These are phyloP conservation scores for Pocota personata DNA, from an alignment of 2,888 invertebrate species.

Conservation along the genomic window DNA sequence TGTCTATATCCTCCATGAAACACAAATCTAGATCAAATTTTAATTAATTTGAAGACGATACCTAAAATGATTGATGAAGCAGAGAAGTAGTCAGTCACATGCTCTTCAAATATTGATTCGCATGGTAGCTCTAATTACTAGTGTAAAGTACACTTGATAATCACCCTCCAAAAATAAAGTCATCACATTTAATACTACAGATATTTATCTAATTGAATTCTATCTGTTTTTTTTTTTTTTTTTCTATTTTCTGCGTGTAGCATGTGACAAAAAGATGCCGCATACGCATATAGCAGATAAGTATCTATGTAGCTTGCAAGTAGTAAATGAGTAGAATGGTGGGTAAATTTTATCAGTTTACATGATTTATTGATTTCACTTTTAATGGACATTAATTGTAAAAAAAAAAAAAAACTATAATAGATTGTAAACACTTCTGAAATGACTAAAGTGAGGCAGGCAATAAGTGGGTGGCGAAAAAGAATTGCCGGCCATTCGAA, in stretches of 20 bases:
- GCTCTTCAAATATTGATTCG: conserved; percentile 55
- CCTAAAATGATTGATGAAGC: conserved; percentile 38
- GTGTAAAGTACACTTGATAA: conserved; percentile 45
- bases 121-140: conserved; percentile 41
- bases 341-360: background rate
- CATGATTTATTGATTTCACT: conserved; percentile 1
- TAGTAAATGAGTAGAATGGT: too few relatives aligned
- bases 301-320: background rate
- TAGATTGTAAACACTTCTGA: conserved; percentile 1
- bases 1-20: background rate
- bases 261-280: conserved; percentile 3
- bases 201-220: conserved; percentile 1
- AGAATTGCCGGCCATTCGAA: background rate
- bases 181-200: conserved; percentile 49
- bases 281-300: background rate
- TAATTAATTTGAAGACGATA: conserved; percentile 26
- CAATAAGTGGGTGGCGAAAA: background rate
- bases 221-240: background rate
- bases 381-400: conserved; percentile 3
- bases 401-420: background rate
- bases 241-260: background rate
- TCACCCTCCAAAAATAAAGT: conserved; percentile 36
- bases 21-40: conserved; percentile 32
- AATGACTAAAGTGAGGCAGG: background rate
- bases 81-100: conserved; percentile 42